Percentiles rank a stretch among this genome's conserved stretches.
phyloP scores from a whole-genome alignment of 2,888 invertebrate species.

The Andrena praecox region DNA sequence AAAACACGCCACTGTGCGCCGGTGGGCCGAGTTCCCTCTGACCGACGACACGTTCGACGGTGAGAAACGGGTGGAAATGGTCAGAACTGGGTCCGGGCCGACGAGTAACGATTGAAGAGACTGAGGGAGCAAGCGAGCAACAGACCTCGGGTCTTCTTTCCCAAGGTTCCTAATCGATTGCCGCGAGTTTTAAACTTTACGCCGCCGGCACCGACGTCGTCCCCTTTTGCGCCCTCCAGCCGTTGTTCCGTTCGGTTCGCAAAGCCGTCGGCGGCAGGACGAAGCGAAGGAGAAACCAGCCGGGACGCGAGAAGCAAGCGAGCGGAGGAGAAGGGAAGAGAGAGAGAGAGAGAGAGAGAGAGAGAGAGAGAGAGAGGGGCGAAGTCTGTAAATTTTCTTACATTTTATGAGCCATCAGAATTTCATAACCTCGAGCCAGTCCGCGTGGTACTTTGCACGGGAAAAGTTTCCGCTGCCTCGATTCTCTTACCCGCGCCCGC shows the following conservation, averaged over 20 bases:
- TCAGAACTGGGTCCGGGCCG: slow-evolving; percentile 1
- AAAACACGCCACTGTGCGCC: too few relatives aligned
- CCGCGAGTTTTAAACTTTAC: slow-evolving; percentile 82
- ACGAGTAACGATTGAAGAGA: slow-evolving; percentile 27
- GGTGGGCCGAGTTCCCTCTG: not conserved
- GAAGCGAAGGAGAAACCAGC: slow-evolving; percentile 62
- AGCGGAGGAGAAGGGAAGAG: slow-evolving; percentile 38
- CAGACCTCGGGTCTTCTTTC: slow-evolving; percentile 67
- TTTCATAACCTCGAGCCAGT: slow-evolving; percentile 85
- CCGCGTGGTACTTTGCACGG: slow-evolving; percentile 85
- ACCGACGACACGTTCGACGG: slow-evolving; percentile 11
- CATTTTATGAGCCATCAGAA: slow-evolving; percentile 85
- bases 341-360: slow-evolving; percentile 74
- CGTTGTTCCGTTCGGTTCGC: slow-evolving; percentile 83
- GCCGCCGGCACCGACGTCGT: slow-evolving; percentile 66
- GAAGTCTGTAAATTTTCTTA: slow-evolving; percentile 85
- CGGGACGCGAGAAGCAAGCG: slow-evolving; percentile 51
- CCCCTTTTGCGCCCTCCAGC: slow-evolving; percentile 63
- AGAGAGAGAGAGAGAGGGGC: slow-evolving; percentile 68
- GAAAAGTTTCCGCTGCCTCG: slow-evolving; percentile 82
- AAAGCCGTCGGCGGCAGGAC: slow-evolving; percentile 82
- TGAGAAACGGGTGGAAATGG: not conserved
- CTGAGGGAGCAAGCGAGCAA: slow-evolving; percentile 51
- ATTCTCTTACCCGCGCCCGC: slow-evolving; percentile 67
- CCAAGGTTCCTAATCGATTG: slow-evolving; percentile 82